Evolutionary conservation across 2,113 vertebrate species (phyloP), one percentile per base, ranked within the genome.

Genomic region (Etheostoma spectabile): DNA sequence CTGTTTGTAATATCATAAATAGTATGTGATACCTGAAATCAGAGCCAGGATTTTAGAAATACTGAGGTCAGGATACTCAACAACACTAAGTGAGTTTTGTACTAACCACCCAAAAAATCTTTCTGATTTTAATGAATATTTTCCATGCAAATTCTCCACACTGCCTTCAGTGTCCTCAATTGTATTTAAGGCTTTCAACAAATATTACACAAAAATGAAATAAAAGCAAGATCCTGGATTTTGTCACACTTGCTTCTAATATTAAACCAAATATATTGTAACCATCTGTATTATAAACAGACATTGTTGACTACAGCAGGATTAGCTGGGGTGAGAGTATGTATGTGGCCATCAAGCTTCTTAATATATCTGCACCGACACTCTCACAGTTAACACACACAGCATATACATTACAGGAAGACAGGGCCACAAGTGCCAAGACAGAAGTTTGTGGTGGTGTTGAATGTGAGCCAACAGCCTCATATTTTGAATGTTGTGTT

Each of bases 351-450:
- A n/a, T 64, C 16, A 42, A 22, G 21, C 11, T 69, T 22, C 63
- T 77, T 55, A 14, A 61, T 67, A 66, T 61, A 57, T 74, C 48
- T 35, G 59, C 22, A n/a, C 22, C 19, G 16, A 2, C 22, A 5
- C 48, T 2, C 46, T 51, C 49, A 6, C n/a, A 56, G 30, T 62
- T 19, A 38, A 18, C 46, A 66, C 53, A 55, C 73, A 33, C 55
- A 53, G 75, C 59, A 56, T 67, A 62, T 66, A 69, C 38, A 33
- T 55, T 22, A 88, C 67, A 77, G 70, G 68, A 77, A 84, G 52
- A 19, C 22, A 10, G 19, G 7, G 0, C 24, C 21, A n/a, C 12
- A 4, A 35, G 49, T 18, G 62, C 16, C 14, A 14, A 15, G 42
- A 56, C n/a, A 57, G 71, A 55, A 77, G 75, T 10, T 46, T 65